phyloP scores from a whole-genome alignment of 2,888 invertebrate genomes.

The Emmelina monodactyla region DNA sequence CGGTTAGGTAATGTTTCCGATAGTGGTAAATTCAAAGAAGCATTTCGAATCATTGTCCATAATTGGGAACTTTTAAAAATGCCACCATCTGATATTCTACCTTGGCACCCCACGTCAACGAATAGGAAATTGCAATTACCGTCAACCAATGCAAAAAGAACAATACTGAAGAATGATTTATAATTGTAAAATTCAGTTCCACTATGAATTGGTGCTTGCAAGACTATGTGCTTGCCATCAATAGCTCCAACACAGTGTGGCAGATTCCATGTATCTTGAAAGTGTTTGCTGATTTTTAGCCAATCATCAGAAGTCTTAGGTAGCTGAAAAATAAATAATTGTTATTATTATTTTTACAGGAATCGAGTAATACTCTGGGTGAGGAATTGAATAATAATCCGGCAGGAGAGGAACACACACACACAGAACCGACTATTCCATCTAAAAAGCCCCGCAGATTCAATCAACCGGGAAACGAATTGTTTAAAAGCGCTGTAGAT shows the following conservation, averaged over 20 bases:
- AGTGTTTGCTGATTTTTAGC: slow-evolving; percentile 13
- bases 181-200: slow-evolving; percentile 15
- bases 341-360: too few species aligned
- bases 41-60: slow-evolving; percentile 11
- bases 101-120: slow-evolving; percentile 16
- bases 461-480: too few species aligned
- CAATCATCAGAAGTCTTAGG: slow-evolving; percentile 15
- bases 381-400: too few species aligned
- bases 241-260: slow-evolving; percentile 13
- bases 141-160: slow-evolving; percentile 13
- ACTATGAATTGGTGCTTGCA: slow-evolving; percentile 11
- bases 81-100: slow-evolving; percentile 17
- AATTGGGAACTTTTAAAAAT: slow-evolving; percentile 14
- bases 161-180: slow-evolving; percentile 13
- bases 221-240: slow-evolving; percentile 15
- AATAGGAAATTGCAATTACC: slow-evolving; percentile 15
- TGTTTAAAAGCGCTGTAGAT: too few species aligned
- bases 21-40: slow-evolving; percentile 12
- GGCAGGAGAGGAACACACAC: too few species aligned
- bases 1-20: slow-evolving; percentile 11
- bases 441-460: too few species aligned
- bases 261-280: slow-evolving; percentile 13
- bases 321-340: slow-evolving; percentile 11
- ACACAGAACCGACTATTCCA: too few species aligned
- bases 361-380: too few species aligned